Percentiles rank a stretch among this genome's conserved stretches.
phyloP scores from a whole-genome alignment of 2,797 vertebrate species.

The Sitta carolinensis region DNA sequence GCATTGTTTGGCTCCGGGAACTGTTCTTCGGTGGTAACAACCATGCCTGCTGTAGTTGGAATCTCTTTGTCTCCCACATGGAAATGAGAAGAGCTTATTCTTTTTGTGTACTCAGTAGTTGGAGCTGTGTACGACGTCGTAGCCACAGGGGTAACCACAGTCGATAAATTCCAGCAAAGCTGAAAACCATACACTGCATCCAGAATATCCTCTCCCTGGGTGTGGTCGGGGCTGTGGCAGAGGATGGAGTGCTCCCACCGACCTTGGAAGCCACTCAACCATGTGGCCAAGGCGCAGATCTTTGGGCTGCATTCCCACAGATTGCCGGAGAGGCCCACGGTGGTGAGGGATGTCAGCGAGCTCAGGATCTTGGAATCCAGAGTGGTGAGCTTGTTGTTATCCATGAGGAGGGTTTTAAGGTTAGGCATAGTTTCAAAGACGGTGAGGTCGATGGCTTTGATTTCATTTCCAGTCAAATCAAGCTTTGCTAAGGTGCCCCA shows the following conservation, averaged over 20 bases:
- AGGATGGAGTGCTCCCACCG: slow-evolving; percentile 98
- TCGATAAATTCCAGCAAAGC: slow-evolving; percentile 97
- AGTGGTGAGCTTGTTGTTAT: slow-evolving; percentile 96
- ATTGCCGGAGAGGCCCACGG: slow-evolving; percentile 93
- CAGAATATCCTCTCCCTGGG: slow-evolving; percentile 98
- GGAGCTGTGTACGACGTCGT: slow-evolving; percentile 81
- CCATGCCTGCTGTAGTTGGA: slow-evolving; percentile 90
- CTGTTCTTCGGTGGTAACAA: slow-evolving; percentile 87
- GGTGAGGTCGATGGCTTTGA: slow-evolving; percentile 88
- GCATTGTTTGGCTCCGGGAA: slow-evolving; percentile 91
- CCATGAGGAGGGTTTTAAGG: slow-evolving; percentile 94
- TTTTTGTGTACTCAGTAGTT: slow-evolving; percentile 92
- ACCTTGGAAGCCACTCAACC: slow-evolving; percentile 94
- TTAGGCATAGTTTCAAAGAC: slow-evolving; percentile 97
- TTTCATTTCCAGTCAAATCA: slow-evolving; percentile 95
- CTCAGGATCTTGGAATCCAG: slow-evolving; percentile 89
- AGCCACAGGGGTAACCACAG: slow-evolving; percentile 83
- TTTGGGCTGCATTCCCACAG: slow-evolving; percentile 97
- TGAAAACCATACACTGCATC: slow-evolving; percentile 97
- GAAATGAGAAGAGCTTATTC: slow-evolving; percentile 91
- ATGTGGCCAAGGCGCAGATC: slow-evolving; percentile 94
- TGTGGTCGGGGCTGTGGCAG: slow-evolving; percentile 94
- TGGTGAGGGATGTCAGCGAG: slow-evolving; percentile 89
- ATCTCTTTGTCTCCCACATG: slow-evolving; percentile 95
- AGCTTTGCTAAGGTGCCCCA: slow-evolving; percentile 97